These are phyloP conservation scores for Poeciliopsis turrubarensis DNA, from an alignment of 2,113 vertebrate species.

Conservation along the genomic window DNA sequence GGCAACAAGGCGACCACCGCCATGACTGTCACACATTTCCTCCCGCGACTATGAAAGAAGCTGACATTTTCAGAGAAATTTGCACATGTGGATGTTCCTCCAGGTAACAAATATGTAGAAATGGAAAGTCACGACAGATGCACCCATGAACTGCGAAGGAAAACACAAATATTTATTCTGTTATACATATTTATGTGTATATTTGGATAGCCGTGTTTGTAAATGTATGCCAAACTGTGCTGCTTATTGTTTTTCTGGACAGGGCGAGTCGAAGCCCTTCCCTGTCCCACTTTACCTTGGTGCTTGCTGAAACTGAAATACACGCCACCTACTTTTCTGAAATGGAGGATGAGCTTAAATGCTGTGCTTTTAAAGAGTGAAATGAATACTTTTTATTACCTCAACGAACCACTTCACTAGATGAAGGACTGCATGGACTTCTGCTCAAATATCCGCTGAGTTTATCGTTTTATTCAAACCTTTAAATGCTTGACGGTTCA, in stretches of 20 bases:
- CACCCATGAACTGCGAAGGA: conserved; percentile 68
- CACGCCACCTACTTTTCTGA: conserved; percentile 70
- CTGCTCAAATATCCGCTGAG: conserved; percentile 69
- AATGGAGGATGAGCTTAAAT: conserved; percentile 63
- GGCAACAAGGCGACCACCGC: conserved; percentile 90
- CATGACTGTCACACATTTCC: conserved; percentile 96
- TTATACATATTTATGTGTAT: conserved; percentile 75
- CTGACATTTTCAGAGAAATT: conserved; percentile 76
- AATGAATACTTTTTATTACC: conserved; percentile 82
- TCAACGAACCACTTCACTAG: conserved; percentile 77
- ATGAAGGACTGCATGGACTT: conserved; percentile 72
- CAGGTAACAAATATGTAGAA: conserved; percentile 75
- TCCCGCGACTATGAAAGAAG: conserved; percentile 88
- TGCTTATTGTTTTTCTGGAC: conserved; percentile 80
- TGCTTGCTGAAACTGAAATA: conserved; percentile 79
- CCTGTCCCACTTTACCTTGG: conserved; percentile 75
- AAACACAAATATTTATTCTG: conserved; percentile 79
- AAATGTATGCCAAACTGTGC: conserved; percentile 76
- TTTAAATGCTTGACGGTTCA: conserved; percentile 51
- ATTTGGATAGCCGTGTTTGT: conserved; percentile 86
- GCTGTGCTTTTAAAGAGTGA: conserved; percentile 69
- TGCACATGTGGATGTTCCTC: conserved; percentile 85
- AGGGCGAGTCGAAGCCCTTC: conserved; percentile 66
- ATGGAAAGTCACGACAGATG: conserved; percentile 58
- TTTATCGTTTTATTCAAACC: conserved; percentile 54